A percentile compares a stretch with the other conserved stretches of the same genome.
These are phyloP conservation scores for Zoanthus solanderi DNA, from an alignment of 92 coral and sea anemone species.

Conservation along the genomic window DNA sequence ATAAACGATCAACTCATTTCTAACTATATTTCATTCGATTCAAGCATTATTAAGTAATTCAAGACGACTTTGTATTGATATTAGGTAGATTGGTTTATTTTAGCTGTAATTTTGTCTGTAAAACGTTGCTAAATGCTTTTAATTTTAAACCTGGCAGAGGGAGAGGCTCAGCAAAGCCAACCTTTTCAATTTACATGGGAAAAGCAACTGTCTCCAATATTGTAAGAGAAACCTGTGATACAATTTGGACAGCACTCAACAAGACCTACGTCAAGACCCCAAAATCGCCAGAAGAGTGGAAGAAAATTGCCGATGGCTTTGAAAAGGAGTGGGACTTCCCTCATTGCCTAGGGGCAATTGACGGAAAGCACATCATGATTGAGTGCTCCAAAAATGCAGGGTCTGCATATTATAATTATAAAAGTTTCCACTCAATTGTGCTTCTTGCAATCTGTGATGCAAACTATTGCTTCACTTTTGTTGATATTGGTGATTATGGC, in stretches of 20 bases:
- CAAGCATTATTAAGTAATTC: background rate
- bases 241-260: conserved; percentile 40
- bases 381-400: background rate
- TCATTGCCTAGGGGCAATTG: background rate
- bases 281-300: conserved; percentile 37
- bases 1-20: too few relatives aligned
- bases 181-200: background rate
- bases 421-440: conserved; percentile 17
- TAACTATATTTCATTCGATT: background rate
- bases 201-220: background rate
- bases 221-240: background rate
- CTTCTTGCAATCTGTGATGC: background rate
- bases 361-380: too few relatives aligned
- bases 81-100: background rate
- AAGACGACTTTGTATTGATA: background rate
- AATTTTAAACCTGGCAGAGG: background rate
- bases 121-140: background rate
- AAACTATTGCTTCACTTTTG: too few relatives aligned
- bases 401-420: conserved; percentile 3
- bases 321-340: conserved; percentile 16
- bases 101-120: background rate
- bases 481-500: conserved; percentile 10
- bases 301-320: conserved; percentile 37
- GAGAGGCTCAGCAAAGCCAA: background rate
- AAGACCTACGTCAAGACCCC: conserved; percentile 33